Conservation (phyloP, 2,113 vertebrate genomes). For the Cercocebus atys region DNA sequence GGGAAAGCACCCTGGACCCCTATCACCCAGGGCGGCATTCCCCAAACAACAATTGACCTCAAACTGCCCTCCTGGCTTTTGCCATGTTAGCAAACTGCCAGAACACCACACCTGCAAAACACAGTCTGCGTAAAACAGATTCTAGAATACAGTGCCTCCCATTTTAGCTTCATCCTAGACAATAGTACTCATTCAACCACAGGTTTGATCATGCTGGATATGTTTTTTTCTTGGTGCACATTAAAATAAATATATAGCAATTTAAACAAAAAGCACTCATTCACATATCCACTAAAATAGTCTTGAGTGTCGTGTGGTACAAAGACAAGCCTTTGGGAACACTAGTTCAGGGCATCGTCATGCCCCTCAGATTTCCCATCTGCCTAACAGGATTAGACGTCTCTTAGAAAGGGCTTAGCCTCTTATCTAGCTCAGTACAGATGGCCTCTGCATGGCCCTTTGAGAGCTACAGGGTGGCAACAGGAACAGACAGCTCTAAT, state of each 20-base stretch:
- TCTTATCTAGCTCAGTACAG: conserved; percentile 68
- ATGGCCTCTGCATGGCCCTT: conserved; percentile 27
- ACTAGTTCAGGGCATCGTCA: not conserved
- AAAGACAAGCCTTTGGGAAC: conserved; percentile 40
- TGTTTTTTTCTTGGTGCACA: not conserved
- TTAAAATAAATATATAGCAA: not conserved
- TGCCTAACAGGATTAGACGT: conserved; percentile 72
- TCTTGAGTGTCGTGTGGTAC: not conserved
- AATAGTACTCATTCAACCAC: not conserved
- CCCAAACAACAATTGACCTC: not conserved
- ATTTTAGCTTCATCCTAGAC: not conserved
- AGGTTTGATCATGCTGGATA: not conserved
- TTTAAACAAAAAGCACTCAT: conserved; percentile 12
- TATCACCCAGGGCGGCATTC: not conserved
- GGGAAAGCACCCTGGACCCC: not conserved
- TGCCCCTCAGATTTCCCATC: conserved; percentile 14
- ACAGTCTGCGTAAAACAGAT: not conserved
- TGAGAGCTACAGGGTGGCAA: not conserved
- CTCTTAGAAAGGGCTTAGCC: conserved; percentile 46
- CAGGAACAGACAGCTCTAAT: not conserved
- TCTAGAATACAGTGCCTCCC: not conserved
- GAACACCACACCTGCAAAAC: not conserved
- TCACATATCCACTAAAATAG: not conserved
- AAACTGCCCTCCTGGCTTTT: not conserved
- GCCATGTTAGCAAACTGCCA: not conserved